These are phyloP conservation scores for Mythimna vitellina DNA, from an alignment of 2,888 invertebrate species.

Conservation along the genomic window DNA sequence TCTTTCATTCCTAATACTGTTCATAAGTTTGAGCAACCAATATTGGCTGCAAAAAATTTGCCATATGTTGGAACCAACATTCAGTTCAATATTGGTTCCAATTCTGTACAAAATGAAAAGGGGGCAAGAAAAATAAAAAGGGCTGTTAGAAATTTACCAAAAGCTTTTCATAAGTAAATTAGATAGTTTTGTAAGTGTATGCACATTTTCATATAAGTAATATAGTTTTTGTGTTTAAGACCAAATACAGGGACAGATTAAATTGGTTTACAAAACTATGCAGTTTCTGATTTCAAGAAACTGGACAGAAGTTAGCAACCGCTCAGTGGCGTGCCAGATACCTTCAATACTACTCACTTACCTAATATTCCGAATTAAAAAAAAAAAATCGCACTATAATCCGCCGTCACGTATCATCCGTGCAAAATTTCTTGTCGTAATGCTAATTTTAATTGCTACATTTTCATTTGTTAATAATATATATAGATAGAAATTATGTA, in stretches of 20 bases:
- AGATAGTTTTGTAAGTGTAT: background rate
- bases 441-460: too few species aligned
- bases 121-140: slow-evolving; percentile 46
- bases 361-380: too few species aligned
- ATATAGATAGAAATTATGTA: too few species aligned
- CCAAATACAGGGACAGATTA: background rate
- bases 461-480: too few species aligned
- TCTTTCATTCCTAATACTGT: background rate
- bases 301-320: too few species aligned
- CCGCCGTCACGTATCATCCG: too few species aligned
- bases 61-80: slow-evolving; percentile 44
- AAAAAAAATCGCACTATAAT: too few species aligned
- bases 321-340: too few species aligned
- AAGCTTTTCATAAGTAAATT: slow-evolving; percentile 64
- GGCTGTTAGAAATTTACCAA: slow-evolving; percentile 62
- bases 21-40: slow-evolving; percentile 6
- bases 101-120: slow-evolving; percentile 6
- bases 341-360: too few species aligned
- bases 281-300: too few species aligned
- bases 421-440: too few species aligned
- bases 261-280: background rate
- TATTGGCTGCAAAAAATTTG: slow-evolving; percentile 5
- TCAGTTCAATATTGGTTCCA: slow-evolving; percentile 70
- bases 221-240: background rate
- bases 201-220: background rate